Base-by-base conservation (phyloP, 37 sponge, comb jelly and placozoan genomes). In the Dysidea cf. avara region DNA sequence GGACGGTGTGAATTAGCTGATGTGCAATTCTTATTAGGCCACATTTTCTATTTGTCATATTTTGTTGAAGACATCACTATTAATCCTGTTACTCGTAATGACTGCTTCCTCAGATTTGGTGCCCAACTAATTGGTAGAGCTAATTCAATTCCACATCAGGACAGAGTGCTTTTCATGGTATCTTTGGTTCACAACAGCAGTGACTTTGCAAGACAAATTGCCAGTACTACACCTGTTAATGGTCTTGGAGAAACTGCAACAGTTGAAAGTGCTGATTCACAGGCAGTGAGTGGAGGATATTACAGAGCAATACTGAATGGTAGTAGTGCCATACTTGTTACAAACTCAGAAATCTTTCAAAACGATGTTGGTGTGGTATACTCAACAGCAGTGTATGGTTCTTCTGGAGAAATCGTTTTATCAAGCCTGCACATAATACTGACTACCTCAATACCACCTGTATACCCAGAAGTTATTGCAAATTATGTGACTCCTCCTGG, bases 51-150 rank as follows among this genome's bases (percentile, higher is more conserved):
- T 24, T 49, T 68, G 26, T 38, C 69, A 26, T 71, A 74, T 24
- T 83, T 89, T 75, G 76, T 89, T 0, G 50, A 20, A 17, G 36
- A 30, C 29, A 17, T 74, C 33, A 14, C 33, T 31, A 37, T 83
- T 12, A 31, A 62, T 28, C 65, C 81, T 30, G 85, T 83, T 2
- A 53, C 25, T 28, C 9, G 33, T n/a, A 81, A 55, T 46, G 31
- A 61, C 36, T 89, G 90, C 53, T 89, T 83, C 65, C 55, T 89
- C 14, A 53, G 63, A 20, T 35, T 89, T 48, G 49, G 30, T 4
- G 65, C 79, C n/a, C 31, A 37, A 1, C 39, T 89, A 40, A 37
- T 25, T 21, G 51, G 64, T 5, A 40, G 90, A 47, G 90, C 81
- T 30, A 35, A 64, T 20, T 43, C 24, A 30, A 30, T 35, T 1